Evolutionary conservation across 1,140 invertebrate genomes (phyloP).

Genomic region (Adoxophyes honmai): DNA sequence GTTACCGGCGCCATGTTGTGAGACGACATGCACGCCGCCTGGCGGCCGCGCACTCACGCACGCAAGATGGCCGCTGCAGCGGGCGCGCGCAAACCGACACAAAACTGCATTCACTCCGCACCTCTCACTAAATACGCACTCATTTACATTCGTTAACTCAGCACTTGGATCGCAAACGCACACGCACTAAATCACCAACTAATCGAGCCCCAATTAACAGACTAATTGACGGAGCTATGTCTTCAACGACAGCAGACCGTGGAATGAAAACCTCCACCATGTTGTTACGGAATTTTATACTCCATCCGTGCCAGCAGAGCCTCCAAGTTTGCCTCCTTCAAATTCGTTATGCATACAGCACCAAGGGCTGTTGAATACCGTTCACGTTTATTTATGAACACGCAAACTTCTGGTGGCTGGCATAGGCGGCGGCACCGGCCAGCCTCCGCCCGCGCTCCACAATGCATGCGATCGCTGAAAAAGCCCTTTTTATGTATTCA

Average conservation of each 20-base stretch:
- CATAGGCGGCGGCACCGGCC: constrained; percentile 75
- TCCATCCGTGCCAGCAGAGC: constrained; percentile 74
- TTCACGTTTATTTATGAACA: constrained; percentile 79
- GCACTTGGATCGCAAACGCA: too few species aligned
- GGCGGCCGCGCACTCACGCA: constrained; percentile 51
- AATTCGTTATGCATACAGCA: constrained; percentile 79
- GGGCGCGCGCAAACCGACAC: constrained; percentile 25
- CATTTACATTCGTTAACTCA: constrained; percentile 35
- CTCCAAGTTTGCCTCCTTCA: constrained; percentile 77
- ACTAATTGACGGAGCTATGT: constrained; percentile 70
- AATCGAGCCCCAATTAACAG: constrained; percentile 35
- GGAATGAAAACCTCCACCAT: constrained; percentile 74
- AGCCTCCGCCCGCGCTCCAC: constrained; percentile 75
- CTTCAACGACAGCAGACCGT: constrained; percentile 65
- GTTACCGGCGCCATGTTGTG: constrained; percentile 55
- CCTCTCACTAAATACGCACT: constrained; percentile 33
- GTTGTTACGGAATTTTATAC: constrained; percentile 78
- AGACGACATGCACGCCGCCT: constrained; percentile 64
- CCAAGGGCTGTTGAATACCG: constrained; percentile 79
- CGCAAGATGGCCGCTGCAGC: constrained; percentile 54
- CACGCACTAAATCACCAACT: too few species aligned
- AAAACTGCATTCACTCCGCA: constrained; percentile 31
- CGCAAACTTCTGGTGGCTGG: constrained; percentile 79
- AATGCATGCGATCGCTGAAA: constrained; percentile 78
- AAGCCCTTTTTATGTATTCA: constrained; percentile 78